These are phyloP conservation scores for Arrhamphus sclerolepis DNA, from an alignment of 2,797 vertebrate genomes.

Conservation along the genomic window DNA sequence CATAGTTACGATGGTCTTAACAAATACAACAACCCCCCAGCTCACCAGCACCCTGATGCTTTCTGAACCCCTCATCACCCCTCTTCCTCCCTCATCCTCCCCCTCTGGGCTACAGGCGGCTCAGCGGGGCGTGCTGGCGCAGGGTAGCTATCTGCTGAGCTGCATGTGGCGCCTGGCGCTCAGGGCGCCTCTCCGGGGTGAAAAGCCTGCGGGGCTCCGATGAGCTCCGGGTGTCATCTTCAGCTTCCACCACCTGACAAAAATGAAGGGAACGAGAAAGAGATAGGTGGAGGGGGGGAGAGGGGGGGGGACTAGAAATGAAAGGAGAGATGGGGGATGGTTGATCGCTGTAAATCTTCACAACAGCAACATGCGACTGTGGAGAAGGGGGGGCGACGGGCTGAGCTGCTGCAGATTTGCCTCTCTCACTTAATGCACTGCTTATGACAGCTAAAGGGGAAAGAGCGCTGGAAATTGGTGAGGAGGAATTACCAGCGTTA, in stretches of 20 bases:
- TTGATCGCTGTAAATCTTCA: conserved; percentile 89
- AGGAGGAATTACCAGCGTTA: conserved; percentile 90
- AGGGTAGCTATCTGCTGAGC: conserved; percentile 66
- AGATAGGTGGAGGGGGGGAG: conserved; percentile 12
- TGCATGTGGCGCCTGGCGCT: conserved; percentile 79
- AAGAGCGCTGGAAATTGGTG: conserved; percentile 85
- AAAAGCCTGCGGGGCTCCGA: conserved; percentile 90
- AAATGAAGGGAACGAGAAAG: conserved; percentile 53
- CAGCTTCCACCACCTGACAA: conserved; percentile 77
- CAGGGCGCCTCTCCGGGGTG: conserved; percentile 86
- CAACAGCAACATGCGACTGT: conserved; percentile 90
- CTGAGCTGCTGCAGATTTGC: conserved; percentile 87
- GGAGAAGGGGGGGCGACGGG: conserved; percentile 72
- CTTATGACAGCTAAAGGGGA: conserved; percentile 91
- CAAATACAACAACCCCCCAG: not conserved
- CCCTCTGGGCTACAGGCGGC: conserved; percentile 44
- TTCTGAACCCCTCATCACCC: conserved; percentile 15
- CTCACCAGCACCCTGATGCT: not conserved
- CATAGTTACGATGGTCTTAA: not conserved
- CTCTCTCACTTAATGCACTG: conserved; percentile 92
- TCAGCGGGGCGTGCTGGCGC: conserved; percentile 32
- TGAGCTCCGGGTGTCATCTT: conserved; percentile 88
- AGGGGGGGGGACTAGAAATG: conserved; percentile 59
- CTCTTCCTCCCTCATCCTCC: conserved; percentile 22
- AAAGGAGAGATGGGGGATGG: conserved; percentile 64